Evolutionary conservation across 2,888 invertebrate species (phyloP), one percentile per base, ranked within the genome.

Genomic region (Seira musarum): DNA sequence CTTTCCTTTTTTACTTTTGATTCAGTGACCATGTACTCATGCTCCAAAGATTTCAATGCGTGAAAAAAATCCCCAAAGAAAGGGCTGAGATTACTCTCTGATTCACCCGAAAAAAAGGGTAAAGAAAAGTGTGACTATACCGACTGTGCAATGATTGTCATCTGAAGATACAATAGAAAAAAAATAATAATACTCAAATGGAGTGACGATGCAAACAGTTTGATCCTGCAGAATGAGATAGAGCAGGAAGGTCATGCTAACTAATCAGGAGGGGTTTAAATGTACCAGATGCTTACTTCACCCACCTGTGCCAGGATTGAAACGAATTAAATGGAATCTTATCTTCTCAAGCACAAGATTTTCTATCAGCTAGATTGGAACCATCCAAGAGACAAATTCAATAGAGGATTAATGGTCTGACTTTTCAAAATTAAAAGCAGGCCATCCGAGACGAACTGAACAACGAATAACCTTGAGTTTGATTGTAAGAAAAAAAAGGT

Each of bases 21-120:
- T n/a, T 67, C 79, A 79, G 49, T 73, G 53, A 72, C 53, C 79
- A 64, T 73, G 72, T 53, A 72, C 67, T 73, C 49, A 79, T 79
- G 79, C 67, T 79, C 63, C 21, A 49, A 53, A 63, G 67, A 25
- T 49, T 73, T 67, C 22, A 30, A 72, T 72, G 49, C 49, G 61
- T 61, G 46, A 61, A 68, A 67, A 68, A 40, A 40, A 40, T n/a
- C 24, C n/a, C n/a, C 40, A 25, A 57, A 19, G 13, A 30, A 49
- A 67, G 72, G 60, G 71, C 30, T 63, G 63, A 73, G 72, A 67
- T 79, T 72, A 67, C 67, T 72, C 60, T 78, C 60, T 67, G 46
- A 67, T 19, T 60, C 46, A n/a, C n/a, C n/a, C n/a, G n/a, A n/a
- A n/a, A n/a, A n/a, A n/a, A n/a, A n/a, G n/a, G n/a, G n/a, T n/a